Percentiles rank a stretch among this genome's conserved stretches.
Evolutionary conservation across 2,113 vertebrate genomes (phyloP).

Genomic region (Thymallus thymallus): DNA sequence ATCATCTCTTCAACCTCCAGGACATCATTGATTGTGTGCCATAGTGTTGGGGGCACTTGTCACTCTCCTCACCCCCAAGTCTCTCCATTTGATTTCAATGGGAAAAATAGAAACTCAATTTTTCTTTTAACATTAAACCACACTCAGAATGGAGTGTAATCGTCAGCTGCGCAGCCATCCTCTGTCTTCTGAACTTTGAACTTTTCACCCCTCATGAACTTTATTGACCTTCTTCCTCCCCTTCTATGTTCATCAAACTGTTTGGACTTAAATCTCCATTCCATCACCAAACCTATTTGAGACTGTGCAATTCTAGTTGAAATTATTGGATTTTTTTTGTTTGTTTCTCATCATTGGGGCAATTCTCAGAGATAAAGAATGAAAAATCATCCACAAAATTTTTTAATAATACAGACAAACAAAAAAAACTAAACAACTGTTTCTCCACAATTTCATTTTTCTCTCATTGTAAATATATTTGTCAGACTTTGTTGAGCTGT

Average conservation of each 20-base stretch:
- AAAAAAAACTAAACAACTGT: constrained; percentile 68
- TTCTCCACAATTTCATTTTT: constrained; percentile 77
- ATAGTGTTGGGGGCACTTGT: constrained; percentile 75
- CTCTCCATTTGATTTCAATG: constrained; percentile 77
- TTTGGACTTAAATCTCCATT: constrained; percentile 83
- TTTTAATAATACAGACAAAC: constrained; percentile 67
- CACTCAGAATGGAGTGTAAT: constrained; percentile 72
- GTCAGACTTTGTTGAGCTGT: constrained; percentile 77
- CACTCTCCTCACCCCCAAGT: constrained; percentile 71
- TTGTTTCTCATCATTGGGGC: constrained; percentile 77
- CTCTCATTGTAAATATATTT: constrained; percentile 84
- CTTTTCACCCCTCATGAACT: constrained; percentile 82
- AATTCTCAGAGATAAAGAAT: constrained; percentile 69
- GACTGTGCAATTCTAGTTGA: constrained; percentile 84
- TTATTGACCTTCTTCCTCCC: constrained; percentile 79
- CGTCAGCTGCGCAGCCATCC: constrained; percentile 80
- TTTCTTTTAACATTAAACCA: constrained; percentile 77
- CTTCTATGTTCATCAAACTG: constrained; percentile 82
- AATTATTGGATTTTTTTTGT: constrained; percentile 76
- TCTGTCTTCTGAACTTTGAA: constrained; percentile 84
- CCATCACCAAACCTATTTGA: constrained; percentile 80
- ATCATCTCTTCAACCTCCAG: constrained; percentile 81
- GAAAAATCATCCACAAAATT: constrained; percentile 43
- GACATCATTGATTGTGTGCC: constrained; percentile 82
- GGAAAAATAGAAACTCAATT: constrained; percentile 71